Base-by-base conservation (phyloP, 2,113 vertebrate species). In the Narcine bancroftii region DNA sequence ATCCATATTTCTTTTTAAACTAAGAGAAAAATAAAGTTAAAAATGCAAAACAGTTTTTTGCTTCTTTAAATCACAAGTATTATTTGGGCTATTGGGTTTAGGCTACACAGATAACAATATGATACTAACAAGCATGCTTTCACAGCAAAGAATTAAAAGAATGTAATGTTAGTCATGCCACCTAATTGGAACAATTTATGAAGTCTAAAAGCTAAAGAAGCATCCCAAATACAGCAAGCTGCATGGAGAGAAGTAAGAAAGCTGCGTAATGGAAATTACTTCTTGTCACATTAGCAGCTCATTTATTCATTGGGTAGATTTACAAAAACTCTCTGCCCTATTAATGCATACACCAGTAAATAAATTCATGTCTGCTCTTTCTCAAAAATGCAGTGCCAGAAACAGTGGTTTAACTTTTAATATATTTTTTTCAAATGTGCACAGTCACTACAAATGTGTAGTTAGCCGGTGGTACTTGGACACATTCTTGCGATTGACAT, bases 161-260 rank as follows among this genome's bases (percentile, higher is more conserved):
- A 69, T 11, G 65, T 47, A 47, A 71, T 47, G 89, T 69, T 91
- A 29, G 89, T 69, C 11, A 69, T 15, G 63, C 24, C 39, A 60
- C 89, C 63, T 91, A 69, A 71, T 69, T 71, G 39, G 63, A 91
- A 91, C 65, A 91, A 69, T 91, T 91, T 71, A 91, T 69, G 89
- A 33, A 91, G 63, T 91, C 10, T 6, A 69, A 45, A 69, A 71
- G 65, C 65, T 91, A 47, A 29, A 91, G 21, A n/a, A 69, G 42
- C 63, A 45, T 71, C 65, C 63, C 45, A 47, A 69, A 47, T 91
- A 91, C 29, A 6, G 65, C 63, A 69, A 91, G 53, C 26, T 6
- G 26, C 60, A 91, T 69, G 39, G 89, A 91, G 65, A 26, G 63
- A 33, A 71, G 42, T 69, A 11, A 47, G 39, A 33, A 69, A 69